Conservation (phyloP, 2,888 invertebrate species). For the Idaea dimidiata region DNA sequence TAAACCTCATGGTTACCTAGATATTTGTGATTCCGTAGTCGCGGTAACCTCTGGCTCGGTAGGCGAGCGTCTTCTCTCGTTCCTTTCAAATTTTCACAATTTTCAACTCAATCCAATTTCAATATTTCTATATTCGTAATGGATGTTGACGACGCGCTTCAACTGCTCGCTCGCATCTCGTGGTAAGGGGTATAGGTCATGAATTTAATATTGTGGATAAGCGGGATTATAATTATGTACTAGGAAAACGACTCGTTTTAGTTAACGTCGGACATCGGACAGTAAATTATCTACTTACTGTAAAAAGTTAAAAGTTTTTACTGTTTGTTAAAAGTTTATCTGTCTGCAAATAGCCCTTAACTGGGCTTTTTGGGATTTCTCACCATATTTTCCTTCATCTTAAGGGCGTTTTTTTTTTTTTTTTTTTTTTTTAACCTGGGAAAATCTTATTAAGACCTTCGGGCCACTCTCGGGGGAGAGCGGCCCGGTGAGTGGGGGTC, state of each 20-base stretch:
- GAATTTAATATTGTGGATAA: not conserved
- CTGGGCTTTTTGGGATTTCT: too few relatives aligned
- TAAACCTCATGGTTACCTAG: not conserved
- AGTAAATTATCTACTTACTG: too few relatives aligned
- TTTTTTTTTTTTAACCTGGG: too few relatives aligned
- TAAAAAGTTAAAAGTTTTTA: too few relatives aligned
- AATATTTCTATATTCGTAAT: slow-evolving; percentile 4
- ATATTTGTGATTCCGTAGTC: slow-evolving; percentile 14
- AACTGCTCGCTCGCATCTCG: not conserved
- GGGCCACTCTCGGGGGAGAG: too few relatives aligned
- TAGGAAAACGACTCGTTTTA: not conserved
- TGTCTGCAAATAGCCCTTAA: too few relatives aligned
- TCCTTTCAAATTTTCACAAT: slow-evolving; percentile 13
- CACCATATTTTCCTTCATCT: too few relatives aligned
- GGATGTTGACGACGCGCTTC: not conserved
- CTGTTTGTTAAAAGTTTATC: too few relatives aligned
- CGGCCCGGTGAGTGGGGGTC: too few relatives aligned
- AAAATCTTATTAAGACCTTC: too few relatives aligned
- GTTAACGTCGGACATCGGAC: too few relatives aligned
- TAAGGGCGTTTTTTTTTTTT: too few relatives aligned
- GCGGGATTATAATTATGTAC: not conserved
- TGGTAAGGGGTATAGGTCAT: not conserved
- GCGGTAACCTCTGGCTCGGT: slow-evolving; percentile 6
- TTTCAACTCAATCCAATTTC: slow-evolving; percentile 14
- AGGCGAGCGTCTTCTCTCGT: not conserved